A percentile compares a stretch with the other conserved stretches of the same genome.
Conservation (phyloP, 2,113 vertebrate genomes). For the Machaerirhynchus nigripectus region DNA sequence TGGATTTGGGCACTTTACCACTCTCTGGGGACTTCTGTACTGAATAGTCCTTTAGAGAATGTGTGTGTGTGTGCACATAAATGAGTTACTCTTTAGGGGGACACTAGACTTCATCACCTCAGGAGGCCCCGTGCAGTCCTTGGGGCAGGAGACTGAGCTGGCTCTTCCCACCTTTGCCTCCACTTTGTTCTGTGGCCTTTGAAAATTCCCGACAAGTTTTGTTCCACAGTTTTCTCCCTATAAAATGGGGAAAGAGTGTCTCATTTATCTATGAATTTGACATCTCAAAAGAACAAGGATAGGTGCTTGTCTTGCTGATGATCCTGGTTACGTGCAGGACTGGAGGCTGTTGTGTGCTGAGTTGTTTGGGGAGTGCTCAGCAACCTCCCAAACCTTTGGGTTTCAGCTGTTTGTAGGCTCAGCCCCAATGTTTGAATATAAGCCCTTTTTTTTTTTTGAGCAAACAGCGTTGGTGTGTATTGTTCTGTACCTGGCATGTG, state of each 20-base stretch:
- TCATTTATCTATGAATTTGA: neutral
- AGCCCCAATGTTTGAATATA: neutral
- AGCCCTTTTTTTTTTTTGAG: neutral
- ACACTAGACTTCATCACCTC: neutral
- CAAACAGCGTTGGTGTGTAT: neutral
- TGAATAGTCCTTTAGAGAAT: slow-evolving; percentile 36
- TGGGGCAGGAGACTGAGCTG: neutral
- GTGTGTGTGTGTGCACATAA: neutral
- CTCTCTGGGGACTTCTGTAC: slow-evolving; percentile 14
- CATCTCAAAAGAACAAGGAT: neutral
- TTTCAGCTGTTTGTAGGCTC: neutral
- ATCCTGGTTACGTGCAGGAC: fast-evolving
- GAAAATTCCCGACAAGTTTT: neutral
- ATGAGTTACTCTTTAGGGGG: neutral
- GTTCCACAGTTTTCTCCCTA: neutral
- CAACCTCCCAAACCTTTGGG: neutral
- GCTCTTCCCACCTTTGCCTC: neutral
- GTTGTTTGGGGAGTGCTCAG: neutral
- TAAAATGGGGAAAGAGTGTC: neutral
- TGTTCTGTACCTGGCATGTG: neutral
- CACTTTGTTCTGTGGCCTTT: neutral
- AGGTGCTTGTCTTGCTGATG: neutral
- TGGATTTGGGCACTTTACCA: slow-evolving; percentile 50
- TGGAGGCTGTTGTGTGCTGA: neutral
- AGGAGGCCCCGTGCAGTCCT: neutral